Percentiles rank a stretch among this genome's conserved stretches.
These are phyloP conservation scores for Jaculus jaculus DNA, from an alignment of 2,113 vertebrate species.

Conservation along the genomic window DNA sequence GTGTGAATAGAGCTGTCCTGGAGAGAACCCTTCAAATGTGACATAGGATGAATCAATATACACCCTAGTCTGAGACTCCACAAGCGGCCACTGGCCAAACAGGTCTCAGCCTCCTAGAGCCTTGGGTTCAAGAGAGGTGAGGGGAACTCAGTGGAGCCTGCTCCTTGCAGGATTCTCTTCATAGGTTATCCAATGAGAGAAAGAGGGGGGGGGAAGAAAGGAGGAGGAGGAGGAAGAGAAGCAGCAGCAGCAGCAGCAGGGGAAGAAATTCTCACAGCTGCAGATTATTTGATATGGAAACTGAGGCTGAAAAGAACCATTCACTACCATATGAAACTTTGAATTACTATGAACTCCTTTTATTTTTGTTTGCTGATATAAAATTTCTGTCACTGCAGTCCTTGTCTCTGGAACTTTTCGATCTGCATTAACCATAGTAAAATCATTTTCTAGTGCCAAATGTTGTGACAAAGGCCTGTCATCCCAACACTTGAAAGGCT, in stretches of 20 bases:
- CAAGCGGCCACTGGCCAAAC: neutral
- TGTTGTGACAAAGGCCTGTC: neutral
- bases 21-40: accelerated
- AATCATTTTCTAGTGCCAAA: neutral
- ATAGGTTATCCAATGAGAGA: neutral
- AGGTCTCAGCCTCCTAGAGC: neutral
- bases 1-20: neutral
- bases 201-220: neutral
- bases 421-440: neutral
- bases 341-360: neutral
- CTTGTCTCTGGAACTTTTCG: neutral
- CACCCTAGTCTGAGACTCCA: neutral
- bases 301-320: neutral
- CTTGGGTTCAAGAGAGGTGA: neutral
- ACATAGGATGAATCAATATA: neutral
- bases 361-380: neutral
- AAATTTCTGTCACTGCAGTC: neutral
- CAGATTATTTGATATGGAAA: neutral
- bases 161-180: neutral
- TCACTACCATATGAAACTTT: neutral
- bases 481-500: neutral
- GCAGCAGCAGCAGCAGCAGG: too few relatives aligned
- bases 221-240: neutral
- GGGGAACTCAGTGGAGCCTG: neutral
- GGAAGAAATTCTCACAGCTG: too few relatives aligned